Evolutionary conservation across 2,888 invertebrate genomes (phyloP), one percentile per base, ranked within the genome.

Genomic region (Xylophagus ater): DNA sequence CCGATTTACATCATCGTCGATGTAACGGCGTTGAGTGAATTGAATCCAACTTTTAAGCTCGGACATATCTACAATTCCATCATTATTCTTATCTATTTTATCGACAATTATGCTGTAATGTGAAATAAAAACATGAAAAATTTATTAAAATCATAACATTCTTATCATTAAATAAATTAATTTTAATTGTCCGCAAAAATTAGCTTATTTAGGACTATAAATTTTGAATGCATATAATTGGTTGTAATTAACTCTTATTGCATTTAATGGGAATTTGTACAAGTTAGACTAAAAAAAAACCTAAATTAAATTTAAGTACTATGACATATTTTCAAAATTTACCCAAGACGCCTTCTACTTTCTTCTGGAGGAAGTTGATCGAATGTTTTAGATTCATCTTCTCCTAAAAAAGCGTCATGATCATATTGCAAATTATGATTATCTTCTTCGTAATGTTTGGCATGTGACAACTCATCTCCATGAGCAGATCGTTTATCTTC

Each of bases 41-140:
- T 84, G 75, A 54, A 98, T 96, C 96, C 97, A 97, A 50, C 87
- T 85, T 62, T 88, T 88, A 17, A 98, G 68, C 64, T 98, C 98
- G 37, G 84, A 79, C 42, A 87, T 74, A 0, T 84, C 78, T 3
- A 94, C 74, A 49, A 78, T 77, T 0, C 86, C 85, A 63, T 94
- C 87, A 8, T 73, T 73, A 60, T 93, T 79, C 7, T 71, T 71
- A 60, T 97, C 97, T 48, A 97, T 97, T 69, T 87, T 90, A 54
- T 90, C 89, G 2, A 90, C 86, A 51, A 97, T 92, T 50, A 88
- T 63, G 46, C 88, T 88, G 65, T 44, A 74, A 70, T 45, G 37
- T 46, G 50, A 45, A 43, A 44, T 8, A 23, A 10, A 23, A 23
- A 23, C 9, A 23, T 8, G 9, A 6, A 23, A 23, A 23, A 23